Evolutionary conservation across 2,797 vertebrate genomes (phyloP), one percentile per base, ranked within the genome.

Genomic region (Threskiornis aethiopicus): DNA sequence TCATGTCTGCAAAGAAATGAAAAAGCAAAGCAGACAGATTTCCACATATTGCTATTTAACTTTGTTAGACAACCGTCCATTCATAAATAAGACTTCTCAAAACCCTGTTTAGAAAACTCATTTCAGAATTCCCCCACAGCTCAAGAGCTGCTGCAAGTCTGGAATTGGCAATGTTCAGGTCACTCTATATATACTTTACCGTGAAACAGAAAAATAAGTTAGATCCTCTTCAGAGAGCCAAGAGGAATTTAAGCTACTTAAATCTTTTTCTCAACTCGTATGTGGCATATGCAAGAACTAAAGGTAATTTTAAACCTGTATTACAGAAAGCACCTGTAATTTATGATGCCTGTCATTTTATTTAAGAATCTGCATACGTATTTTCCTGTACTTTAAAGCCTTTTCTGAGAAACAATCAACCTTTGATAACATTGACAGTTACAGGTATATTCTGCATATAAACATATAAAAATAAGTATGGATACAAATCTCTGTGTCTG

Each of bases 171-270:
- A 31, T 6, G 8, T 57, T 83, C 10, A 3, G 18, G 10, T 66
- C 1, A 0, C 47, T 71, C 11, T 35, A 21, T 24, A 49, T 24
- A 42, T 8, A 25, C 13, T 62, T 82, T 4, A 31, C 12, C 6
- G 0, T 24, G 12, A 54, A 81, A 69, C 8, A 62, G 39, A 29
- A 93, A 91, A 89, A 16, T 41, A 33, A 70, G 20, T 47, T 25
- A 49, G 49, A 76, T 47, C 6, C 37, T 89, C n/a, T 66, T 44
- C 42, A 77, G 46, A 67, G 15, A 57, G 24, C 12, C 33, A 49
- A 71, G 54, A 76, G 29, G 11, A 64, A n/a, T 37, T 77, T 64
- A 67, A 62, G 35, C 37, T 44, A 85, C 21, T 46, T 46, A 12
- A 64, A 25, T 42, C 10, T 62, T 78, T 20, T 54, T 33, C 55